phyloP scores from a whole-genome alignment of 2,797 vertebrate genomes.

The Alcedo atthis region DNA sequence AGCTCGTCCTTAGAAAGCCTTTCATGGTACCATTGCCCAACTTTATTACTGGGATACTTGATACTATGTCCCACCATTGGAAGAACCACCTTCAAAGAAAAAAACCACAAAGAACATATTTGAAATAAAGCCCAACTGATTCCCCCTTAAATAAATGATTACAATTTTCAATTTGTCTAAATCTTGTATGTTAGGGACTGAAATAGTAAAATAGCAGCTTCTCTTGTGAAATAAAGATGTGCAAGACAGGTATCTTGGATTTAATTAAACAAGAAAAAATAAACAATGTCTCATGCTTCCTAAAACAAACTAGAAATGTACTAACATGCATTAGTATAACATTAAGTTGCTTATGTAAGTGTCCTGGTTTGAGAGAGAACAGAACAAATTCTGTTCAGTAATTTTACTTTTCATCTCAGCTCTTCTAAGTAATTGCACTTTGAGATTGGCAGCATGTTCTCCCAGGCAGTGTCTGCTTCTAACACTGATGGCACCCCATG shows the following conservation, averaged over 20 bases:
- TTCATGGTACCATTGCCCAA: slow-evolving; percentile 89
- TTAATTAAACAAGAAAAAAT: neutral
- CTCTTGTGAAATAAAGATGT: neutral
- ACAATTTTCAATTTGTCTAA: neutral
- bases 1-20: slow-evolving; percentile 86
- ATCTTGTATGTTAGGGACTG: neutral
- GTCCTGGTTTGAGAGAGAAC: neutral
- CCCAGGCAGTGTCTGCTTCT: too few relatives aligned
- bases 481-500: too few relatives aligned
- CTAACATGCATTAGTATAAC: neutral
- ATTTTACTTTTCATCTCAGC: too few relatives aligned
- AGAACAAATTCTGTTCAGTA: too few relatives aligned
- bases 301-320: neutral
- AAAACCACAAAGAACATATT: neutral
- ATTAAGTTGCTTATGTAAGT: neutral
- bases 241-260: neutral
- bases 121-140: neutral
- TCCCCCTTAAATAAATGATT: neutral
- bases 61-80: slow-evolving; percentile 92
- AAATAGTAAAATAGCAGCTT: neutral
- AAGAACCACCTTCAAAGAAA: slow-evolving; percentile 86
- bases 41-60: slow-evolving; percentile 88
- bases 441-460: too few relatives aligned
- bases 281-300: neutral
- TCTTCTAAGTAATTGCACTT: too few relatives aligned